phyloP scores from a whole-genome alignment of 2,113 vertebrate genomes.

The Chaetorhynchus papuensis region DNA sequence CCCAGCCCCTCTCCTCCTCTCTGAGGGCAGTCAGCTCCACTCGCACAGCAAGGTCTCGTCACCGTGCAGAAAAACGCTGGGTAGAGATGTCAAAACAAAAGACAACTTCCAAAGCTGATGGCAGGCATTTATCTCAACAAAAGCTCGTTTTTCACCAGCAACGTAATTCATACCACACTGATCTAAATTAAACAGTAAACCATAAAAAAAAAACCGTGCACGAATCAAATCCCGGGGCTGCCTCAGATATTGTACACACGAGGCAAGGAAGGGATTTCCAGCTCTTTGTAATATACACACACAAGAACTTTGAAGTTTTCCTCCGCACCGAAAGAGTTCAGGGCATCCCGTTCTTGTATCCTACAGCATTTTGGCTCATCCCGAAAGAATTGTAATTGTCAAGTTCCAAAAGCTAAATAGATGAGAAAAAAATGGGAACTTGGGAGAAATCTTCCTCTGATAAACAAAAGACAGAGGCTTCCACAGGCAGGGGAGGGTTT shows the following conservation, averaged over 20 bases:
- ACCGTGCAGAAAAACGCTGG: neutral
- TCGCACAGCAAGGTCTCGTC: neutral
- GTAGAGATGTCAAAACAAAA: neutral
- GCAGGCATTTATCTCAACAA: neutral
- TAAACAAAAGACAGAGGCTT: neutral
- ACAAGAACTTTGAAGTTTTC: neutral
- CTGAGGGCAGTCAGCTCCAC: neutral
- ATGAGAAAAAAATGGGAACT: neutral
- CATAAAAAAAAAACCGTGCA: neutral
- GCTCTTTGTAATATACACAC: neutral
- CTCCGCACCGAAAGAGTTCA: fast-evolving
- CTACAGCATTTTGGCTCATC: neutral
- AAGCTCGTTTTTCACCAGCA: neutral
- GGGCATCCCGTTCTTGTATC: neutral
- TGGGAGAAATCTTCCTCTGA: neutral
- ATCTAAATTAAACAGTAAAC: slow-evolving; percentile 39
- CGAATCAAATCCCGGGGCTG: neutral
- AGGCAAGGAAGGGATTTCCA: neutral
- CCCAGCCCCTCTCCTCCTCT: neutral
- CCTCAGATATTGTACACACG: neutral
- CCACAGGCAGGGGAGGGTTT: neutral
- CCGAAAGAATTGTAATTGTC: neutral
- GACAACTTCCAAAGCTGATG: neutral
- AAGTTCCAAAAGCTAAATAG: neutral
- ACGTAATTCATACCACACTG: neutral